A percentile compares a stretch with the other conserved stretches of the same genome.
Conservation (phyloP, 2,888 invertebrate genomes). For the Agonopterix subpropinquella region DNA sequence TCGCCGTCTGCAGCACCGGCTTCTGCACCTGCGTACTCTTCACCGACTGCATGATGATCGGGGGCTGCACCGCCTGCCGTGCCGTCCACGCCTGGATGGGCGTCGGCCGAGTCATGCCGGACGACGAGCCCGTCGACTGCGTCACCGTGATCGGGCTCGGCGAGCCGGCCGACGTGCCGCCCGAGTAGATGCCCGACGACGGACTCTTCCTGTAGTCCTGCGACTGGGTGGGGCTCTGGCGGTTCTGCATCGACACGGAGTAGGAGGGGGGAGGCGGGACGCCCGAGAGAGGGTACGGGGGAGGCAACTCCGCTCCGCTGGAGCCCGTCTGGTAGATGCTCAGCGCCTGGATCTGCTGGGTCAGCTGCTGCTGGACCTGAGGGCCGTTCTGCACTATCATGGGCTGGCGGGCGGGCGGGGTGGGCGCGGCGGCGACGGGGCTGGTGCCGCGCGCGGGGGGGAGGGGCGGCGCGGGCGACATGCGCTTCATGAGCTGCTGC, state of each 20-base stretch:
- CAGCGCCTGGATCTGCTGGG: conserved; percentile 92
- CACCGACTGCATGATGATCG: conserved; percentile 97
- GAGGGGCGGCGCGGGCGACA: conserved; percentile 78
- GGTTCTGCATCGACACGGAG: conserved; percentile 89
- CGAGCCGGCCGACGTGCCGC: conserved; percentile 87
- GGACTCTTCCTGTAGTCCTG: conserved; percentile 90
- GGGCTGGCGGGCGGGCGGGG: conserved; percentile 79
- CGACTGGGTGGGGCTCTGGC: conserved; percentile 90
- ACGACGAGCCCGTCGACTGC: conserved; percentile 76
- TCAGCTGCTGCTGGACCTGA: conserved; percentile 88
- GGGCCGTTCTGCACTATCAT: conserved; percentile 90
- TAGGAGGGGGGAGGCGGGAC: conserved; percentile 89
- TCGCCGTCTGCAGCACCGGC: conserved; percentile 95
- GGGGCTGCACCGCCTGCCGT: conserved; percentile 91
- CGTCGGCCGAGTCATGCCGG: conserved; percentile 84
- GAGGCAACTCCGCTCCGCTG: conserved; percentile 79
- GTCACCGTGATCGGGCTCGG: conserved; percentile 88
- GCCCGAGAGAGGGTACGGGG: conserved; percentile 79
- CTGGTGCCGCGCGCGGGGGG: conserved; percentile 82
- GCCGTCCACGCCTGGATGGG: conserved; percentile 91
- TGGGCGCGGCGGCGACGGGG: conserved; percentile 81
- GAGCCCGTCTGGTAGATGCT: conserved; percentile 82
- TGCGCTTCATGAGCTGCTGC: conserved; percentile 75
- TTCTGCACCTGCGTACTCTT: conserved; percentile 97
- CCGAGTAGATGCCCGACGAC: conserved; percentile 90